Conservation (phyloP, 2,888 invertebrate species). For the Lycocerus yunnanus region DNA sequence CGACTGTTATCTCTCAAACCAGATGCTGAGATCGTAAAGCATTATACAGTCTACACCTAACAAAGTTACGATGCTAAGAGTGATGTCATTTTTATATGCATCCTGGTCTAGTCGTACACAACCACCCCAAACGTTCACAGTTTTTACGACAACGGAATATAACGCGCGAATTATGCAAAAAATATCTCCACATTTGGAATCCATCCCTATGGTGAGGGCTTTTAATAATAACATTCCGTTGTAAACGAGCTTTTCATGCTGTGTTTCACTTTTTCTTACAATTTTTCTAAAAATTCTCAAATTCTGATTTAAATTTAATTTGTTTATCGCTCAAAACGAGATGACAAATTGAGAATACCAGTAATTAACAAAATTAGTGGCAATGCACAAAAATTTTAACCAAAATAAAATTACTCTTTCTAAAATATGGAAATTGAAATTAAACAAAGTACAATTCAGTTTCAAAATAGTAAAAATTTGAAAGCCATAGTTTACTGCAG, state of each 20-base stretch:
- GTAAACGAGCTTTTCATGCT: background rate
- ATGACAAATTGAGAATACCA: background rate
- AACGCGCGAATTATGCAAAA: conserved; percentile 31
- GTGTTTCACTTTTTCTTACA: background rate
- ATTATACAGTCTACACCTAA: conserved; percentile 25
- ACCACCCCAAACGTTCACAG: conserved; percentile 18
- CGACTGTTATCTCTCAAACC: conserved; percentile 28
- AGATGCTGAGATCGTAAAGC: conserved; percentile 30
- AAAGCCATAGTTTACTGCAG: too few relatives aligned
- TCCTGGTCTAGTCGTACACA: conserved; percentile 23
- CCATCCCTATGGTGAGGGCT: conserved; percentile 25
- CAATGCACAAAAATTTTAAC: too few relatives aligned
- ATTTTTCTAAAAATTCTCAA: background rate
- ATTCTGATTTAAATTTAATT: background rate
- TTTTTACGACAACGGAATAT: conserved; percentile 30
- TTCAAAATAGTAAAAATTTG: too few relatives aligned
- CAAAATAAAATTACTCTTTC: too few relatives aligned
- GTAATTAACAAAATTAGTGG: too few relatives aligned
- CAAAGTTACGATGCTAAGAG: conserved; percentile 20
- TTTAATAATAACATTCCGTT: conserved; percentile 22
- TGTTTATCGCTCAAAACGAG: background rate
- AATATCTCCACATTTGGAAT: conserved; percentile 27
- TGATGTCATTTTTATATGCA: conserved; percentile 30
- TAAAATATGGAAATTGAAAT: too few relatives aligned
- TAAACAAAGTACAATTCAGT: too few relatives aligned